These are phyloP conservation scores for Autographa pulchrina DNA, from an alignment of 2,888 invertebrate species.

Conservation along the genomic window DNA sequence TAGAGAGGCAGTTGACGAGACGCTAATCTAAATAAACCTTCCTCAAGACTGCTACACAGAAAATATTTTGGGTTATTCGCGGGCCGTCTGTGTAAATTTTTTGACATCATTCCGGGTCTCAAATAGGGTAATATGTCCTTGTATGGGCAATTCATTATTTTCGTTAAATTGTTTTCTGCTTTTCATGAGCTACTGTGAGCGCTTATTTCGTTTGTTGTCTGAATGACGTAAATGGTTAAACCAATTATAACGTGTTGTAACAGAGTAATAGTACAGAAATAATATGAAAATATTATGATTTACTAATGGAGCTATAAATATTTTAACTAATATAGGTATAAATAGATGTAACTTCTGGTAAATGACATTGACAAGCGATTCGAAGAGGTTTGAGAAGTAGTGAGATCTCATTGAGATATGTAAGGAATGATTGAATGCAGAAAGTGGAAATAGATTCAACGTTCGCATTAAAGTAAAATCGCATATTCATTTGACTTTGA, in stretches of 20 bases:
- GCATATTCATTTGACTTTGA: background rate
- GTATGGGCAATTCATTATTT: slow-evolving; percentile 26
- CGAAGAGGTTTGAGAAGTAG: background rate
- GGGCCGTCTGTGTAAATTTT: slow-evolving; percentile 59
- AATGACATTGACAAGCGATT: background rate
- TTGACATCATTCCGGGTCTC: slow-evolving; percentile 57
- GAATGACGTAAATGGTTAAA: background rate
- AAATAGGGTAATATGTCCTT: slow-evolving; percentile 40
- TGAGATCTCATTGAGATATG: background rate
- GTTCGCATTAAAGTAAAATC: background rate
- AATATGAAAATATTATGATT: too few relatives aligned
- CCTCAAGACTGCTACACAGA: slow-evolving; percentile 65
- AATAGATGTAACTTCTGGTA: background rate
- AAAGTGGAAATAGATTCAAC: background rate
- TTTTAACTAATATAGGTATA: too few relatives aligned
- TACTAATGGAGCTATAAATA: too few relatives aligned
- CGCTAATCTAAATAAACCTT: slow-evolving; percentile 77
- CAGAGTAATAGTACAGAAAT: background rate
- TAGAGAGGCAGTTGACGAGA: slow-evolving; percentile 68
- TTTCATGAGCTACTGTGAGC: background rate
- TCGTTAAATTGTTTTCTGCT: slow-evolving; percentile 28
- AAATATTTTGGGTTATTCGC: slow-evolving; percentile 69
- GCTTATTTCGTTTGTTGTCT: background rate
- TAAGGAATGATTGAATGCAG: background rate
- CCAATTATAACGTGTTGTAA: background rate